These are phyloP conservation scores for Caenorhabditis panamensis DNA, from an alignment of 2,888 invertebrate species.

Conservation along the genomic window DNA sequence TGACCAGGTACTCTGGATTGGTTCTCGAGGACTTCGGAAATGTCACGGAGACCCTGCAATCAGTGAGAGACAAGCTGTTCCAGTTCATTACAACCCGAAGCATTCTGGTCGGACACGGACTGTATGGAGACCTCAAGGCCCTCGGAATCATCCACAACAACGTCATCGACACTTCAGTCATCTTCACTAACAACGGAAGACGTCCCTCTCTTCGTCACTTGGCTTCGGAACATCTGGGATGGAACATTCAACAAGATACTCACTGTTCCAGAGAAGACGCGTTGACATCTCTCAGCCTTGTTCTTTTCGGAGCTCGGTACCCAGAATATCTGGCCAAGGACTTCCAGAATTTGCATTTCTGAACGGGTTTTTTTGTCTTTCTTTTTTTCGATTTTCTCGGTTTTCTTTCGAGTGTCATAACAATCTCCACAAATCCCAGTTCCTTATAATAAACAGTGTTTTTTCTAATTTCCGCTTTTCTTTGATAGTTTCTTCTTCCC, in stretches of 20 bases:
- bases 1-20: neutral
- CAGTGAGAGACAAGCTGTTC: neutral
- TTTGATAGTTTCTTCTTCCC: no score
- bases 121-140: neutral
- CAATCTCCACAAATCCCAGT: no score
- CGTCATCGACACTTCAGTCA: constrained; percentile 1
- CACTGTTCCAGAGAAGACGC: neutral
- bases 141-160: neutral
- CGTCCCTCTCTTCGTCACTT: neutral
- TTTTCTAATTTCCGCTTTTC: no score
- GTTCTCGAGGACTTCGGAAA: neutral
- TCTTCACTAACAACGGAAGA: neutral
- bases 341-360: no score
- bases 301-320: neutral
- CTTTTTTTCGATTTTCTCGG: no score
- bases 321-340: neutral
- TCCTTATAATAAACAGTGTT: no score
- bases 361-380: no score
- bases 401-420: no score
- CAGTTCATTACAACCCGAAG: neutral
- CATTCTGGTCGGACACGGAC: constrained; percentile 6
- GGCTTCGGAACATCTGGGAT: neutral
- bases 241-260: neutral
- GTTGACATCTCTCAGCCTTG: neutral
- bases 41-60: neutral